phyloP scores from a whole-genome alignment of 2,797 vertebrate species.

The Sibirionetta formosa region DNA sequence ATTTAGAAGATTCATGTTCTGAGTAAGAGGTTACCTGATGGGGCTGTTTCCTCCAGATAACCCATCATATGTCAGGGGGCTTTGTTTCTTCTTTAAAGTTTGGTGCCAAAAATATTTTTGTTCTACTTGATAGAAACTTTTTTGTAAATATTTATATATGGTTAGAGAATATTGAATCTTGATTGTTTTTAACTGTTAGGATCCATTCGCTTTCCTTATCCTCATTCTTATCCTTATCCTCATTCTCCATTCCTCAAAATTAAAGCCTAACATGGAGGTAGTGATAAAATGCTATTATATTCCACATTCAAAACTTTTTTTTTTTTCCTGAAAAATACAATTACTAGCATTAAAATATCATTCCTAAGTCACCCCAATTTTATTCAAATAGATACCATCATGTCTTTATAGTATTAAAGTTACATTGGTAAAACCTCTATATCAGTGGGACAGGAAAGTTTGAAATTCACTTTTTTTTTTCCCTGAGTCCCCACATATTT shows the following conservation, averaged over 20 bases:
- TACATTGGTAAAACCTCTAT: neutral
- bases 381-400: neutral
- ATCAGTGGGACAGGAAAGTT: rapidly evolving
- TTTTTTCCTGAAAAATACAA: neutral
- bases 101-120: neutral
- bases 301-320: neutral
- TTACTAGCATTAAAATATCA: neutral
- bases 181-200: neutral
- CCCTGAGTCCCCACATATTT: neutral
- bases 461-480: neutral
- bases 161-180: neutral
- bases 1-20: neutral
- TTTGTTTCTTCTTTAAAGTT: neutral
- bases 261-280: rapidly evolving
- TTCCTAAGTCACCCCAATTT: neutral
- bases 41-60: neutral
- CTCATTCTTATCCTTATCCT: no score
- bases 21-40: neutral
- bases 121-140: neutral
- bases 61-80: rapidly evolving
- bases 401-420: neutral
- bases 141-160: neutral
- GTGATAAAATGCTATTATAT: neutral
- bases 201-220: neutral
- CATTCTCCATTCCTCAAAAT: neutral